Percentiles rank a stretch among this genome's conserved stretches.
phyloP scores from a whole-genome alignment of 1,140 invertebrate genomes.

The Dryas iulia region DNA sequence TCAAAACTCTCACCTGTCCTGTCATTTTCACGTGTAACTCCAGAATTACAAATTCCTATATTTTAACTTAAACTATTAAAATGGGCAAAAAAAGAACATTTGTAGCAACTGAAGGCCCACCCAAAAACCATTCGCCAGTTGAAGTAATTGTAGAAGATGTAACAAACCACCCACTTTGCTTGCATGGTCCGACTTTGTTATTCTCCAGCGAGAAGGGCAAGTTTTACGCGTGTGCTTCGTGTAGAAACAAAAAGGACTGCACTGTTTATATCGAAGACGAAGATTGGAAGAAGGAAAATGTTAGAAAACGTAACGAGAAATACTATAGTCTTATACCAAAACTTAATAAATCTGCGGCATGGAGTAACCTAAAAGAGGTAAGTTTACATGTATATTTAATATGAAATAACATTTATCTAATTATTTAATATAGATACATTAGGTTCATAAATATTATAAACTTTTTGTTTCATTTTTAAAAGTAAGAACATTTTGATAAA shows the following conservation, averaged over 20 bases:
- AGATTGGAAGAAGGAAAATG: conserved; percentile 73
- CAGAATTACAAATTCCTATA: too few relatives aligned
- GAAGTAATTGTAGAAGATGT: conserved; percentile 72
- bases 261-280: conserved; percentile 83
- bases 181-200: conserved; percentile 86
- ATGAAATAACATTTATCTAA: too few relatives aligned
- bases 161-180: conserved; percentile 78
- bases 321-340: conserved; percentile 79
- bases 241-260: conserved; percentile 90
- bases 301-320: conserved; percentile 70
- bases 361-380: conserved; percentile 79
- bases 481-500: too few relatives aligned
- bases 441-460: not conserved
- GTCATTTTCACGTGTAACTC: conserved; percentile 40
- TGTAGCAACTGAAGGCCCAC: conserved; percentile 25
- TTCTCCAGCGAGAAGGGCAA: conserved; percentile 82
- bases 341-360: conserved; percentile 72
- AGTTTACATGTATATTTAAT: conserved; percentile 27
- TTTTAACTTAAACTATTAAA: conserved; percentile 14
- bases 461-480: conserved; percentile 11
- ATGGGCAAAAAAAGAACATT: conserved; percentile 64
- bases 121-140: conserved; percentile 46
- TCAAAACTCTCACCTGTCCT: too few relatives aligned
- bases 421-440: too few relatives aligned
- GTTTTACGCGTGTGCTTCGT: conserved; percentile 90